phyloP scores from a whole-genome alignment of 2,113 vertebrate species.

The Platichthys stellatus region DNA sequence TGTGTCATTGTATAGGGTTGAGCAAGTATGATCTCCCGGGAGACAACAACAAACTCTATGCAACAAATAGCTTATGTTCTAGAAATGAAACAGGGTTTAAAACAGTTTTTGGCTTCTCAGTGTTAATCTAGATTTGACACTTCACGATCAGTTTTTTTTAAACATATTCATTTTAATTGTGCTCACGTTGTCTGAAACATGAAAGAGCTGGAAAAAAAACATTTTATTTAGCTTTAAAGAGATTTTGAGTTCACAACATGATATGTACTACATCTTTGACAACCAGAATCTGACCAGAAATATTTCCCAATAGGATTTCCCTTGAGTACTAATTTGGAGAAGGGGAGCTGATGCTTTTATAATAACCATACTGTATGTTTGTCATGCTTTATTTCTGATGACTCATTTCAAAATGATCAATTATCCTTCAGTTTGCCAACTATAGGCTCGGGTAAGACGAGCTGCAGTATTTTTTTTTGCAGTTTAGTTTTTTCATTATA shows the following conservation, averaged over 20 bases:
- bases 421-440: not conserved
- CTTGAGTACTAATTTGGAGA: not conserved
- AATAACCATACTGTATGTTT: not conserved
- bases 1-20: slow-evolving; percentile 11
- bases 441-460: not conserved
- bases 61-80: slow-evolving; percentile 38
- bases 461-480: no score
- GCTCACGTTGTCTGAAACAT: not conserved
- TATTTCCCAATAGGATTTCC: not conserved
- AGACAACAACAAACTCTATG: slow-evolving; percentile 53
- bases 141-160: not conserved
- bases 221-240: not conserved
- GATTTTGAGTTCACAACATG: not conserved
- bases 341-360: not conserved
- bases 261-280: not conserved
- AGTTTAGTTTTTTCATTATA: no score
- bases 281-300: not conserved
- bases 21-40: slow-evolving; percentile 5
- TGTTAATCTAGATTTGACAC: not conserved
- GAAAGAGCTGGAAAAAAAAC: no score
- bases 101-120: slow-evolving; percentile 7
- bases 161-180: not conserved
- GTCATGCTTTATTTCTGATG: not conserved
- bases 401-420: not conserved
- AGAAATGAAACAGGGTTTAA: slow-evolving; percentile 47